Percentiles rank a stretch among this genome's conserved stretches.
Evolutionary conservation across 2,113 vertebrate species (phyloP).

Genomic region (Ariopsis seemanni): DNA sequence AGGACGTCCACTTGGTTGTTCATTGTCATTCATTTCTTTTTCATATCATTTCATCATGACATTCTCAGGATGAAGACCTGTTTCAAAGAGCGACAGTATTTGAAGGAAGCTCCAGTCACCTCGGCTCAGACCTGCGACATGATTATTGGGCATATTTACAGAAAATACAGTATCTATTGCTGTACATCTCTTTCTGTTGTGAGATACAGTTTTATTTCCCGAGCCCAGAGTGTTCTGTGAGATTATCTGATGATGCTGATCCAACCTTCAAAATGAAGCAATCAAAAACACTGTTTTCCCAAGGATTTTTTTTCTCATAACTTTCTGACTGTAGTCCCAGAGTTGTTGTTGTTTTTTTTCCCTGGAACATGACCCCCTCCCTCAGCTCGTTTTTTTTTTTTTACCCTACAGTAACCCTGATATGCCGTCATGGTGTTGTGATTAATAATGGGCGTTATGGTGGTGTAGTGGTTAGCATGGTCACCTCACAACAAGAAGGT

Average conservation of each 20-base stretch:
- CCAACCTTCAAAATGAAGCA: no score
- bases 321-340: no score
- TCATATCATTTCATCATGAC: not conserved
- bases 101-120: not conserved
- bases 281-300: no score
- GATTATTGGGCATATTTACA: not conserved
- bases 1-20: constrained; percentile 24
- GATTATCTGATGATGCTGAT: no score
- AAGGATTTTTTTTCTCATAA: no score
- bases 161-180: not conserved
- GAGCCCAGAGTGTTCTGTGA: not conserved
- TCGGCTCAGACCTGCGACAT: not conserved
- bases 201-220: not conserved
- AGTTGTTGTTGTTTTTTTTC: no score
- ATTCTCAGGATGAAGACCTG: not conserved
- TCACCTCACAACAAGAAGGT: no score
- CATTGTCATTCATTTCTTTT: constrained; percentile 21
- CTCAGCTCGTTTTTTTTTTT: no score
- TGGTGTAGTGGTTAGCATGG: no score
- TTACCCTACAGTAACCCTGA: no score
- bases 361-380: no score
- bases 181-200: not conserved
- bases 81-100: not conserved
- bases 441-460: not conserved
- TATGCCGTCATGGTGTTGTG: not conserved